These are phyloP conservation scores for Trichechus manatus DNA, from an alignment of 2,113 vertebrate species.

Conservation along the genomic window DNA sequence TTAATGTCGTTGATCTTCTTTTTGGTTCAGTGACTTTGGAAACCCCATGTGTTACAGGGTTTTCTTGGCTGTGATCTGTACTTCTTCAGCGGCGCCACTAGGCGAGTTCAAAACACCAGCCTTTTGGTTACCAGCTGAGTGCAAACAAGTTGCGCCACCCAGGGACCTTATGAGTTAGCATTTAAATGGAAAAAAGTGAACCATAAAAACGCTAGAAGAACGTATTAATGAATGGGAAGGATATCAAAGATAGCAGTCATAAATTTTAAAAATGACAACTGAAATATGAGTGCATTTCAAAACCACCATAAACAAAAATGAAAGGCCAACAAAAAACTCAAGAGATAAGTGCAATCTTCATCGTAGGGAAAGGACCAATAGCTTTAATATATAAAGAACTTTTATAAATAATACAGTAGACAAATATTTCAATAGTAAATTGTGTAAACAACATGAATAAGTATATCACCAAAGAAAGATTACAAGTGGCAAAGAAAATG, in stretches of 20 bases:
- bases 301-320: background rate
- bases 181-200: slow-evolving; percentile 61
- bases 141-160: too few species aligned
- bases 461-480: background rate
- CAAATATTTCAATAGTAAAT: background rate
- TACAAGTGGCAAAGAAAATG: background rate
- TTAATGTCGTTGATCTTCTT: too few species aligned
- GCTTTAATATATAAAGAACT: background rate
- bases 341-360: background rate
- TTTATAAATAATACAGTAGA: background rate
- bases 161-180: slow-evolving; percentile 41
- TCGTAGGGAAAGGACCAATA: background rate
- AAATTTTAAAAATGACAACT: background rate
- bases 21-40: too few species aligned
- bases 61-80: too few species aligned
- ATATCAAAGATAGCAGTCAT: slow-evolving; percentile 54
- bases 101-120: too few species aligned
- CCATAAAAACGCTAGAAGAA: slow-evolving; percentile 56
- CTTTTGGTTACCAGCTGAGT: too few species aligned
- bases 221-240: slow-evolving; percentile 5
- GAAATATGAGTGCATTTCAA: background rate
- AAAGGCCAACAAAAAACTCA: background rate
- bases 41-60: too few species aligned
- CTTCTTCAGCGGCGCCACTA: too few species aligned
- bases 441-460: background rate